Evolutionary conservation across 2,888 invertebrate genomes (phyloP).

Genomic region (Rotaria socialis): DNA sequence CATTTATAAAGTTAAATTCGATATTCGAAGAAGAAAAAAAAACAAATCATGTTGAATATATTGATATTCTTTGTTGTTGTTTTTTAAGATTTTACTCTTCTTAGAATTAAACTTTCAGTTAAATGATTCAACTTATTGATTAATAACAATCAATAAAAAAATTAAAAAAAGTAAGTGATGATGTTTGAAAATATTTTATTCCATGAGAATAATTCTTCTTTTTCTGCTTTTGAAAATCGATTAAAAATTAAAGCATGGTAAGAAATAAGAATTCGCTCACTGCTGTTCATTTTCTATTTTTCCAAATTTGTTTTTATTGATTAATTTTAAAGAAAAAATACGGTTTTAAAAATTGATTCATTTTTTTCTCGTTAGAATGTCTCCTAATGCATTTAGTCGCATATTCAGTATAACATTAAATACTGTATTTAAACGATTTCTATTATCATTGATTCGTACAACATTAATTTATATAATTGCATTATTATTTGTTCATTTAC

Average conservation of each 20-base stretch:
- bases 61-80: not conserved
- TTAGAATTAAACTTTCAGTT: too few species aligned
- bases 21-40: not conserved
- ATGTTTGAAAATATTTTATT: too few species aligned
- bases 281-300: not conserved
- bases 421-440: not conserved
- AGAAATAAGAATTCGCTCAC: too few species aligned
- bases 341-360: too few species aligned
- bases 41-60: too few species aligned
- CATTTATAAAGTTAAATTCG: not conserved
- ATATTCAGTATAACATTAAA: not conserved
- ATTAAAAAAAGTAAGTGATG: too few species aligned
- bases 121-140: too few species aligned
- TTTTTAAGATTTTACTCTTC: not conserved
- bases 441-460: not conserved
- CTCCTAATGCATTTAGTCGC: not conserved
- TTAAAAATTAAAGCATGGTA: too few species aligned
- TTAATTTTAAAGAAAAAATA: too few species aligned
- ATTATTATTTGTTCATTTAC: slow-evolving; percentile 36
- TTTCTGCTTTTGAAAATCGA: too few species aligned
- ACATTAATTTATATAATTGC: not conserved
- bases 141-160: not conserved
- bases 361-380: not conserved
- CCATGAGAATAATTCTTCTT: too few species aligned
- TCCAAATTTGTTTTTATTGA: too few species aligned